Conservation (phyloP, 2,113 vertebrate genomes). For the Stegastes partitus region DNA sequence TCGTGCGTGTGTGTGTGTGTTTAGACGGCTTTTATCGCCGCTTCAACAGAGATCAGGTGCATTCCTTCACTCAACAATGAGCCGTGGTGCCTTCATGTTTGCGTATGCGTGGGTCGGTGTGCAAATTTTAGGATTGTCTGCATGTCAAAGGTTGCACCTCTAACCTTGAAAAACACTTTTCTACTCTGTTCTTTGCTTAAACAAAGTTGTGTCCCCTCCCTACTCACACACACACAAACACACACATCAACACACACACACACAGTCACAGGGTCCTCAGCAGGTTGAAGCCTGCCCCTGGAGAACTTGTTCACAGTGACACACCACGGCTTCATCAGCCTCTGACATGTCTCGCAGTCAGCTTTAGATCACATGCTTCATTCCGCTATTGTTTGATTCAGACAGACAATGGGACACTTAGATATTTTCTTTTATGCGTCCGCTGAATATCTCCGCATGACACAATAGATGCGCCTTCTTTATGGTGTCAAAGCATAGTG, state of each 20-base stretch:
- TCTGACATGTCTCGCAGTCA: slow-evolving; percentile 70
- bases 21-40: slow-evolving; percentile 27
- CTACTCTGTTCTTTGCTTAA: slow-evolving; percentile 18
- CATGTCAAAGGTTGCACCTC: slow-evolving; percentile 56
- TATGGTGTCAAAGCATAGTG: slow-evolving; percentile 63
- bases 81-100: slow-evolving; percentile 28
- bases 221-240: slow-evolving; percentile 39
- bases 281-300: slow-evolving; percentile 75
- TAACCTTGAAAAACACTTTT: slow-evolving; percentile 47
- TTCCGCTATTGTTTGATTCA: slow-evolving; percentile 67
- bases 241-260: slow-evolving; percentile 43
- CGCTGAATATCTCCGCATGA: slow-evolving; percentile 66
- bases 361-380: slow-evolving; percentile 64
- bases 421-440: slow-evolving; percentile 70
- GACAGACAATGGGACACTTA: slow-evolving; percentile 69
- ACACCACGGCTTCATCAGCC: slow-evolving; percentile 65
- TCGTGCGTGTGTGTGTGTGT: slow-evolving; percentile 31
- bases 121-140: slow-evolving; percentile 51
- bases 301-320: slow-evolving; percentile 75
- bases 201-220: slow-evolving; percentile 24
- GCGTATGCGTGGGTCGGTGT: slow-evolving; percentile 21
- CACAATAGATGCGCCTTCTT: slow-evolving; percentile 62
- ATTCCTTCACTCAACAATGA: slow-evolving; percentile 74
- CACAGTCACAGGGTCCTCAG: slow-evolving; percentile 45
- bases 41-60: slow-evolving; percentile 65